A percentile compares a stretch with the other conserved stretches of the same genome.
Evolutionary conservation across 2,888 invertebrate genomes (phyloP).

Genomic region (Atherix ibis): DNA sequence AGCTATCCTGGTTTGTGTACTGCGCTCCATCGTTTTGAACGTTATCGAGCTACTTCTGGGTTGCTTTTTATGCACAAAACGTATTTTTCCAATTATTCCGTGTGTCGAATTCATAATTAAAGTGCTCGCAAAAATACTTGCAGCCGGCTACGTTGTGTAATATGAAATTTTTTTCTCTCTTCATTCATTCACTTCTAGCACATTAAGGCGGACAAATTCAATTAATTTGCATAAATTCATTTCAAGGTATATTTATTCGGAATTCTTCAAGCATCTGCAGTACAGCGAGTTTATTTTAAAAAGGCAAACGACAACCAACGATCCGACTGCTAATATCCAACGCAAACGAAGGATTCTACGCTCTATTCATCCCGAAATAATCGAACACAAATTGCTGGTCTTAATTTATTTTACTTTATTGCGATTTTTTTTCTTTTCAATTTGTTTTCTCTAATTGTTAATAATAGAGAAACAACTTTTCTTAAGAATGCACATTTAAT

Average conservation of each 20-base stretch:
- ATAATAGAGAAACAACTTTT: too few relatives aligned
- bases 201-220: too few relatives aligned
- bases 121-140: conserved; percentile 13
- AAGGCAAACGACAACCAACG: too few relatives aligned
- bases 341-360: too few relatives aligned
- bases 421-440: too few relatives aligned
- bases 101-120: conserved; percentile 15
- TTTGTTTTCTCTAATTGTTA: too few relatives aligned
- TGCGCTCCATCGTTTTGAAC: conserved; percentile 20
- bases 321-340: too few relatives aligned
- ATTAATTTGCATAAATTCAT: neutral
- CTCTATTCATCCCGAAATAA: too few relatives aligned
- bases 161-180: neutral
- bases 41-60: conserved; percentile 20
- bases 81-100: conserved; percentile 11
- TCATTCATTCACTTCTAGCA: neutral
- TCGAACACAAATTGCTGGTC: too few relatives aligned
- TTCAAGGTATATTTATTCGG: conserved; percentile 20
- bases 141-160: conserved; percentile 3
- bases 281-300: too few relatives aligned
- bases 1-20: conserved; percentile 19
- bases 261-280: conserved; percentile 18
- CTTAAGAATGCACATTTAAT: too few relatives aligned
- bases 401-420: too few relatives aligned
- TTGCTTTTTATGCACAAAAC: conserved; percentile 16